A percentile compares a stretch with the other conserved stretches of the same genome.
Evolutionary conservation across 2,113 vertebrate species (phyloP).

Genomic region (Nymphicus hollandicus): DNA sequence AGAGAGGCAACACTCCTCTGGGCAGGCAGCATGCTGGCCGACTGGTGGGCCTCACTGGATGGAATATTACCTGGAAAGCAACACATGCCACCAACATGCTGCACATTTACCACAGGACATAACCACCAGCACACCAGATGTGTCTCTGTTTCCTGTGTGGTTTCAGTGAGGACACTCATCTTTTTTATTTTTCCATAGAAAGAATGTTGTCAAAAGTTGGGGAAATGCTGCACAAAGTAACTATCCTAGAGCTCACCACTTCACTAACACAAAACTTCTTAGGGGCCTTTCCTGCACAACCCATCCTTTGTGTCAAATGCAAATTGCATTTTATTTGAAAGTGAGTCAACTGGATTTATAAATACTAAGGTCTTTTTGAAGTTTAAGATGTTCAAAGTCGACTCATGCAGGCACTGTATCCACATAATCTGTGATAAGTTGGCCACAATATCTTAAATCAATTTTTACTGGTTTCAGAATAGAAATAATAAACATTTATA

Average conservation of each 20-base stretch:
- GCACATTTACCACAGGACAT: not conserved
- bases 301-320: not conserved
- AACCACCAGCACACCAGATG: not conserved
- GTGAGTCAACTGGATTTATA: not conserved
- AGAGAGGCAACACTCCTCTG: not conserved
- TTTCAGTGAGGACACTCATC: not conserved
- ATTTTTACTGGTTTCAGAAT: not conserved
- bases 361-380: not conserved
- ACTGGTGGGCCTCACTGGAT: no score
- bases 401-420: not conserved
- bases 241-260: not conserved
- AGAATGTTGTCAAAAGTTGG: not conserved
- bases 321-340: not conserved
- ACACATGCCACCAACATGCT: fast-evolving
- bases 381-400: not conserved
- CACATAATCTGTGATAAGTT: not conserved
- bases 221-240: not conserved
- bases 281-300: not conserved
- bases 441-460: not conserved
- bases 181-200: not conserved
- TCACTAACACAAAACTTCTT: not conserved
- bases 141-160: not conserved
- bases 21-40: fast-evolving
- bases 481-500: not conserved
- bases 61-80: not conserved